Percentiles rank a stretch among this genome's conserved stretches.
phyloP scores from a whole-genome alignment of 2,797 vertebrate species.

The Enteromius paludinosus region DNA sequence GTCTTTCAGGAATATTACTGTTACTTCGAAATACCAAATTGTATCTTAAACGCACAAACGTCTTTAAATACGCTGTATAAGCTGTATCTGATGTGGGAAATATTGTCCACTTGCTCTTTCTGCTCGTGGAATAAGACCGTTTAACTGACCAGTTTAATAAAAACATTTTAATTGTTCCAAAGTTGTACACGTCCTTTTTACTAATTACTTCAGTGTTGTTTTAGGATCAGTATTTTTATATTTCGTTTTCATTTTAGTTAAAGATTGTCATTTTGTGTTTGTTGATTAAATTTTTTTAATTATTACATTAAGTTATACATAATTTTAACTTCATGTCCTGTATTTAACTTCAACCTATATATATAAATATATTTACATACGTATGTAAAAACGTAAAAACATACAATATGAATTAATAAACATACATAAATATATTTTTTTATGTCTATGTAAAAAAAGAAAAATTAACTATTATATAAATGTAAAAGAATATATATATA shows the following conservation, averaged over 20 bases:
- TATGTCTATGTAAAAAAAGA: too few species aligned
- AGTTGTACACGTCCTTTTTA: neutral
- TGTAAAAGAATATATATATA: too few species aligned
- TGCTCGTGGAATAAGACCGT: neutral
- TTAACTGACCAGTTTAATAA: slow-evolving; percentile 18
- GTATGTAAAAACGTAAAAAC: too few species aligned
- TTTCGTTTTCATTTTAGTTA: neutral
- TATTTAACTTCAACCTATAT: too few species aligned
- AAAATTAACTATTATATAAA: too few species aligned
- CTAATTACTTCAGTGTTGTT: slow-evolving; percentile 13
- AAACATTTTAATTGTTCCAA: slow-evolving; percentile 11
- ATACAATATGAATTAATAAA: too few species aligned
- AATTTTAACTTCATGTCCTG: too few species aligned
- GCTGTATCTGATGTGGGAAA: neutral
- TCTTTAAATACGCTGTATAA: slow-evolving; percentile 26
- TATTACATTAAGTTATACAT: too few species aligned
- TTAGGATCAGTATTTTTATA: neutral
- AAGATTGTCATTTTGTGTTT: neutral
- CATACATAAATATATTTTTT: too few species aligned
- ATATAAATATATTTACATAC: too few species aligned
- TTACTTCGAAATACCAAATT: slow-evolving; percentile 39
- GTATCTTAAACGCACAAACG: slow-evolving; percentile 52
- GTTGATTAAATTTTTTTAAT: neutral
- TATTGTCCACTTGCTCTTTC: neutral
- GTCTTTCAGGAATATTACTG: slow-evolving; percentile 3